phyloP scores from a whole-genome alignment of 1,140 invertebrate genomes.

The Drosophila navojoa region DNA sequence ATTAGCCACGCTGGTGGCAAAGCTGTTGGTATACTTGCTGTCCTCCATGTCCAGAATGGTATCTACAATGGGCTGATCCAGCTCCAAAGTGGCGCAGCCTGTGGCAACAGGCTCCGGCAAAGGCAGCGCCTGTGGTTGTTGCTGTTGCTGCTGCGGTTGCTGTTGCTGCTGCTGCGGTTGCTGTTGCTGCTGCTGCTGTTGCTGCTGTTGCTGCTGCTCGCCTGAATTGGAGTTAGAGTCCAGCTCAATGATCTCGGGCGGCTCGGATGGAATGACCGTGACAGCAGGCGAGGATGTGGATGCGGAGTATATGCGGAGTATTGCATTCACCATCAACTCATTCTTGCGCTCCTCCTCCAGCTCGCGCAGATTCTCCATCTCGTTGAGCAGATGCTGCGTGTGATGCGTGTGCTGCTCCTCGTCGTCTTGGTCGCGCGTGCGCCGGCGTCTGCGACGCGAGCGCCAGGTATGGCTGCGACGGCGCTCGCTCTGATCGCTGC shows the following conservation, averaged over 20 bases:
- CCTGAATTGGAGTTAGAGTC: slow-evolving; percentile 79
- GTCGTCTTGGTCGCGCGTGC: slow-evolving; percentile 47
- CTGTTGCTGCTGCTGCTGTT: slow-evolving; percentile 27
- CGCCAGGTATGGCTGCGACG: slow-evolving; percentile 48
- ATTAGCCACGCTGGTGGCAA: slow-evolving; percentile 47
- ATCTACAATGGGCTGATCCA: slow-evolving; percentile 76
- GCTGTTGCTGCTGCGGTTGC: slow-evolving; percentile 33
- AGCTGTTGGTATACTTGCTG: slow-evolving; percentile 66
- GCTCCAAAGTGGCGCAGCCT: slow-evolving; percentile 23
- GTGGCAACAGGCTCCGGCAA: slow-evolving; percentile 7
- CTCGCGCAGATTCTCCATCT: slow-evolving; percentile 74
- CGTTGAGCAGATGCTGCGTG: slow-evolving; percentile 76
- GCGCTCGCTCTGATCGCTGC: slow-evolving; percentile 50
- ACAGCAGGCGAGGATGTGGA: slow-evolving; percentile 78
- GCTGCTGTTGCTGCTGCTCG: slow-evolving; percentile 47
- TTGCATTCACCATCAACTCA: slow-evolving; percentile 68
- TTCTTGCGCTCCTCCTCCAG: slow-evolving; percentile 78
- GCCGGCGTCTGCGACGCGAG: slow-evolving; percentile 51
- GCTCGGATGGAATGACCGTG: slow-evolving; percentile 71
- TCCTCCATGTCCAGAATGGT: slow-evolving; percentile 80
- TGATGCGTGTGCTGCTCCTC: slow-evolving; percentile 78
- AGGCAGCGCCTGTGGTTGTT: slow-evolving; percentile 7
- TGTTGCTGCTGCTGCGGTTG: slow-evolving; percentile 48
- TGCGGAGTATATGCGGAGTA: slow-evolving; percentile 64
- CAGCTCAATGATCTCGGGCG: slow-evolving; percentile 79